phyloP scores from a whole-genome alignment of 92 coral and sea anemone genomes.

The Epizoanthus fatuus region DNA sequence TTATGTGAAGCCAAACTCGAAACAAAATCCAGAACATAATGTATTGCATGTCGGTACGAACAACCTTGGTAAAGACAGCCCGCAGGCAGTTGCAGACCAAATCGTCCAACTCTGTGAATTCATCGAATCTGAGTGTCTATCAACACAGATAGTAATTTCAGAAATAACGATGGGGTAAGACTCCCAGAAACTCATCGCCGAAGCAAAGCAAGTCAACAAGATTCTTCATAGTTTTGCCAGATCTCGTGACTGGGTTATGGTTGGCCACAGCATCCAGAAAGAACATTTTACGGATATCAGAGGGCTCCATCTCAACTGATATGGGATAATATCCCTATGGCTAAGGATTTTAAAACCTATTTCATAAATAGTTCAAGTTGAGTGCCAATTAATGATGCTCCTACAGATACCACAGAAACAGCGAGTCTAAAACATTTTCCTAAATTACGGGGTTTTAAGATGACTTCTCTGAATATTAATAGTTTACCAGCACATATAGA shows the following conservation, averaged over 20 bases:
- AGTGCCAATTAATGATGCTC: no score
- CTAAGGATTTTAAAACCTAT: slow-evolving; percentile 1
- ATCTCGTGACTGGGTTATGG: slow-evolving; percentile 25
- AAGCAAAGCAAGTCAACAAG: slow-evolving; percentile 25
- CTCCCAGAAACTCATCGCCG: slow-evolving; percentile 8
- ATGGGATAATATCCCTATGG: neutral
- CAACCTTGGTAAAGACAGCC: slow-evolving; percentile 29
- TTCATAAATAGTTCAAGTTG: neutral
- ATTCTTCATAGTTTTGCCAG: slow-evolving; percentile 1
- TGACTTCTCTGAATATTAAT: no score
- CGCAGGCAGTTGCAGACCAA: slow-evolving; percentile 50
- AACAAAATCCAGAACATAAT: slow-evolving; percentile 23
- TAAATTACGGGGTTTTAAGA: no score
- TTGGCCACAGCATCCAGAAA: neutral
- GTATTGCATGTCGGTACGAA: slow-evolving; percentile 52
- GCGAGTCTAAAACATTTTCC: no score
- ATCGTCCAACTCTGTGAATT: slow-evolving; percentile 35
- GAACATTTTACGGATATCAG: neutral
- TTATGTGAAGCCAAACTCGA: slow-evolving; percentile 42
- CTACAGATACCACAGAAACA: neutral
- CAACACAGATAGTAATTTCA: slow-evolving; percentile 35
- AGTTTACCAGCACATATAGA: slow-evolving; percentile 1
- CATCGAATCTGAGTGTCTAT: slow-evolving; percentile 17
- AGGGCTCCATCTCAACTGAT: neutral
- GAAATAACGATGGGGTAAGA: slow-evolving; percentile 24